These are phyloP conservation scores for Patiria miniata DNA, from an alignment of 35 echinoderm and acorn worm species.

Conservation along the genomic window DNA sequence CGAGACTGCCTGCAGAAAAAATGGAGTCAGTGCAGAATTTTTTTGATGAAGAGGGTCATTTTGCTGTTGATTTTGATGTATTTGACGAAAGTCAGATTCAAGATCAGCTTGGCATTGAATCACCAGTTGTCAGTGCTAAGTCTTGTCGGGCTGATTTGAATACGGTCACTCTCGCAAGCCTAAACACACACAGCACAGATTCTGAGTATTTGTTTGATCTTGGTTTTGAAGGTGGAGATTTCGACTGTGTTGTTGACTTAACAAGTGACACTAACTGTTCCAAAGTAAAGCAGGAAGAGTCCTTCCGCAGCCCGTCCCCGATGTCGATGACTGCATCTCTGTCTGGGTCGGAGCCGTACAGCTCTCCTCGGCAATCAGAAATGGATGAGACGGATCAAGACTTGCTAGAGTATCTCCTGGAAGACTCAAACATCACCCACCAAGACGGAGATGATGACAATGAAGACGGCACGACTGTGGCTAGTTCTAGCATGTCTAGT, in stretches of 20 bases:
- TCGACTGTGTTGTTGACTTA: no score
- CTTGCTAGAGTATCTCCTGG: constrained; percentile 10
- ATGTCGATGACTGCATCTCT: constrained; percentile 5
- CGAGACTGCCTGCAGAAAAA: no score
- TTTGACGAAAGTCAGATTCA: no score
- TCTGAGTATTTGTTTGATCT: neutral
- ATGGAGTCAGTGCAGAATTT: neutral
- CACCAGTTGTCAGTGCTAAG: no score
- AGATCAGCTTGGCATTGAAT: no score
- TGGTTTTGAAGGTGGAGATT: constrained; percentile 10
- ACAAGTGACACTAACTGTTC: no score
- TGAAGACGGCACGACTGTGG: neutral
- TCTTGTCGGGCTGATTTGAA: no score
- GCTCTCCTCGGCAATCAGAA: neutral
- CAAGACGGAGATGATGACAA: neutral
- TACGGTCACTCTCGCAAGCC: neutral
- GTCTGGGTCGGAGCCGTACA: neutral
- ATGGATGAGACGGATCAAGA: neutral
- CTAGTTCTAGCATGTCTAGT: neutral
- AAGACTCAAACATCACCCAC: neutral
- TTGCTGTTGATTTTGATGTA: no score
- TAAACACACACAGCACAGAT: neutral
- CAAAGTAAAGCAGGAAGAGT: no score
- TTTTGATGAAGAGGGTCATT: neutral
- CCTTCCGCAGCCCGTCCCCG: neutral